Evolutionary conservation across 2,888 invertebrate genomes (phyloP), one percentile per base, ranked within the genome.

Genomic region (Aquatica leii): DNA sequence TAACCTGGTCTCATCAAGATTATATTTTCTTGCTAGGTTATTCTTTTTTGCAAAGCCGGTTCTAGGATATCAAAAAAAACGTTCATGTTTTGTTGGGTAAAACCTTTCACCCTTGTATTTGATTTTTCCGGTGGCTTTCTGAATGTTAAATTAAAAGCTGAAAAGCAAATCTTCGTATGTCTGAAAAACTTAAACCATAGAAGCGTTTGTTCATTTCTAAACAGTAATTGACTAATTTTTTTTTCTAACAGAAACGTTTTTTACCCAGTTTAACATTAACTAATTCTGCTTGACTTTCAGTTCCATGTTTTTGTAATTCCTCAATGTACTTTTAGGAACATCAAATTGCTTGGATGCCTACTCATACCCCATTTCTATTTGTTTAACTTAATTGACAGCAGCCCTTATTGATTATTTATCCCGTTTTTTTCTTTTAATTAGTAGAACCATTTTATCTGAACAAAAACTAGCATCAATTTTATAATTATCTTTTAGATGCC

Each of bases 311-410:
- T 37, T 37, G 37, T 37, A 37, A 37, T 37, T 12, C 5, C 37
- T 37, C n/a, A 37, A 37, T 37, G 37, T 37, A 37, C 37, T 37
- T 37, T 37, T 37, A 37, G 37, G 37, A 12, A 37, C 37, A 37
- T 37, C 12, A 37, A 37, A 31, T 31, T 31, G 31, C 37, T 2
- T 37, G 37, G 37, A 37, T 37, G 37, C 37, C 37, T 37, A n/a
- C 37, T 37, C 37, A 37, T 37, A 37, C 37, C 5, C 37, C 37
- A 37, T 37, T 37, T 37, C 37, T 37, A n/a, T 37, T n/a, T 12
- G 37, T 12, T 9, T 37, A 37, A 37, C 37, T n/a, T 11, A n/a
- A 37, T 37, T 37, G 37, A 37, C 37, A 2, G 37, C 37, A 37
- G 37, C 5, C 12, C 9, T 12, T 12, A 37, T 37, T 37, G 31